Evolutionary conservation across 2,113 vertebrate genomes (phyloP).

Genomic region (Hipposideros armiger): DNA sequence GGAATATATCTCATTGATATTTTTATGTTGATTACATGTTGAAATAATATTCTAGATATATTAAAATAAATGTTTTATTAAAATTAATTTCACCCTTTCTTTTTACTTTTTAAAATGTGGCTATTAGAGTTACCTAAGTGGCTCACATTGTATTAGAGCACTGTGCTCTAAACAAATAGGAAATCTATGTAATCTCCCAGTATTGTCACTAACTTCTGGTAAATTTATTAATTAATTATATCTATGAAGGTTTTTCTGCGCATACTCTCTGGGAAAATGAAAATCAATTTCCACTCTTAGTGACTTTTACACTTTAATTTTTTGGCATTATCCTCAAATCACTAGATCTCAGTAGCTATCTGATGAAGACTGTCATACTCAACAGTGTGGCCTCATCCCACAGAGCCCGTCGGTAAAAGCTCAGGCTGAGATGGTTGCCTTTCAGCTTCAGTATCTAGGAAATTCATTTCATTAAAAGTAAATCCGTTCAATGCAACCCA

Average conservation of each 20-base stretch:
- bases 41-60: not conserved
- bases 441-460: slow-evolving; percentile 19
- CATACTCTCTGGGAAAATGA: not conserved
- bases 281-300: slow-evolving; percentile 17
- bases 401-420: not conserved
- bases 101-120: not conserved
- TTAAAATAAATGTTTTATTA: not conserved
- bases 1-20: not conserved
- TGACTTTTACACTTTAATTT: slow-evolving; percentile 25
- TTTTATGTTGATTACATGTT: not conserved
- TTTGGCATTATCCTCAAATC: slow-evolving; percentile 46
- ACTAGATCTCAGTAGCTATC: not conserved
- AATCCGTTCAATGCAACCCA: not conserved
- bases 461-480: slow-evolving; percentile 58
- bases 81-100: slow-evolving; percentile 15
- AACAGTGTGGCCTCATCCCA: not conserved
- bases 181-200: not conserved
- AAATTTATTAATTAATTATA: slow-evolving; percentile 5
- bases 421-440: not conserved
- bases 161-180: not conserved
- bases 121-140: not conserved
- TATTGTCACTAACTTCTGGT: not conserved
- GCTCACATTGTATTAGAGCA: not conserved
- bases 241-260: not conserved
- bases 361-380: not conserved